A percentile compares a stretch with the other conserved stretches of the same genome.
Evolutionary conservation across 2,888 invertebrate genomes (phyloP).

Genomic region (Epistrophe eligans): DNA sequence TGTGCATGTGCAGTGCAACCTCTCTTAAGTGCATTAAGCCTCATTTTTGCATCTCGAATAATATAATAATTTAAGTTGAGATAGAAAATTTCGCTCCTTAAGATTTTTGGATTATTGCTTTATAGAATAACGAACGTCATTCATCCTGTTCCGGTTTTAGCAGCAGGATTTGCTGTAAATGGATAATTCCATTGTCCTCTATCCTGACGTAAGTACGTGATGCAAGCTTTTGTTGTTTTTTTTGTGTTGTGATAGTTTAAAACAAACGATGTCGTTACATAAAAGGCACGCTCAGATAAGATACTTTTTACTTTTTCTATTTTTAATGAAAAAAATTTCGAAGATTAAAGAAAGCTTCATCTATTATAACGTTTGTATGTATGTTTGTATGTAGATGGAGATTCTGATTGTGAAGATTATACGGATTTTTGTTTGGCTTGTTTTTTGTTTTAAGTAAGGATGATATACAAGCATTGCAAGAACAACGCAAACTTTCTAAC

Average conservation of each 20-base stretch:
- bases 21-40: conserved; percentile 38
- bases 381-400: neutral
- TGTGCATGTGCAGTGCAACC: conserved; percentile 40
- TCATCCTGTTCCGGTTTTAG: conserved; percentile 7
- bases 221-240: conserved; percentile 34
- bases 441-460: conserved; percentile 14
- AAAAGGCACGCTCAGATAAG: conserved; percentile 43
- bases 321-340: conserved; percentile 26
- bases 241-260: conserved; percentile 1
- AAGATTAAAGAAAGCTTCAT: conserved; percentile 43
- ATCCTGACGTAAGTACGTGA: conserved; percentile 69
- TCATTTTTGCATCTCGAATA: conserved; percentile 34
- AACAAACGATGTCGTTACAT: conserved; percentile 49
- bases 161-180: conserved; percentile 63
- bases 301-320: conserved; percentile 18
- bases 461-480: neutral
- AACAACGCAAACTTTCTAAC: neutral
- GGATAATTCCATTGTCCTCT: conserved; percentile 67
- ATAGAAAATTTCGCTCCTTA: conserved; percentile 41
- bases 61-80: conserved; percentile 22
- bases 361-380: neutral
- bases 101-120: conserved; percentile 47
- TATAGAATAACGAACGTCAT: conserved; percentile 26
- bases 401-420: conserved; percentile 20
- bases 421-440: conserved; percentile 13